Evolutionary conservation across 1,140 invertebrate species (phyloP).

Genomic region (Cydia amplana): DNA sequence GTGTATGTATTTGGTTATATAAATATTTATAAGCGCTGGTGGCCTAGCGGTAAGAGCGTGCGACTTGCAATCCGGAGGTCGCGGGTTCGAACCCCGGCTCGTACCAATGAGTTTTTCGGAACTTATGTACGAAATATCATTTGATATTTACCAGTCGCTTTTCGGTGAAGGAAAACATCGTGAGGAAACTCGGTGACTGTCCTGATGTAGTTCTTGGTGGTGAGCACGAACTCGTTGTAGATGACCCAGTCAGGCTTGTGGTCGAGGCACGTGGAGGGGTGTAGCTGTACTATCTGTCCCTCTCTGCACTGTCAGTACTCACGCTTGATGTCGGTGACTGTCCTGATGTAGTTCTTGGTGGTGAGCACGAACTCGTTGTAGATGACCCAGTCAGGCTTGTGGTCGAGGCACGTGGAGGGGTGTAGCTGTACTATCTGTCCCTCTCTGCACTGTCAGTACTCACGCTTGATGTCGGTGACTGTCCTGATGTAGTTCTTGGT

Average conservation of each 20-base stretch:
- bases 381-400: constrained; percentile 99
- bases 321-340: constrained; percentile 99
- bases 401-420: constrained; percentile 98
- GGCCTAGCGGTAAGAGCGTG: no score
- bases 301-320: constrained; percentile 36
- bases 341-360: constrained; percentile 99
- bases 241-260: constrained; percentile 99
- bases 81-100: no score
- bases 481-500: constrained; percentile 99
- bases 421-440: constrained; percentile 76
- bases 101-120: no score
- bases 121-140: no score
- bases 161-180: no score
- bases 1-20: no score
- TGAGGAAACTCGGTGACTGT: constrained; percentile 99
- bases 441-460: constrained; percentile 35
- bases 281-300: constrained; percentile 57
- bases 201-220: constrained; percentile 99
- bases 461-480: constrained; percentile 99
- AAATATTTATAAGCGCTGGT: no score
- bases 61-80: no score
- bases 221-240: constrained; percentile 99
- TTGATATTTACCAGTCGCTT: no score
- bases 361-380: constrained; percentile 99
- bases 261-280: constrained; percentile 98